Evolutionary conservation across 2,113 vertebrate species (phyloP).

Genomic region (Pterocles orientalis): DNA sequence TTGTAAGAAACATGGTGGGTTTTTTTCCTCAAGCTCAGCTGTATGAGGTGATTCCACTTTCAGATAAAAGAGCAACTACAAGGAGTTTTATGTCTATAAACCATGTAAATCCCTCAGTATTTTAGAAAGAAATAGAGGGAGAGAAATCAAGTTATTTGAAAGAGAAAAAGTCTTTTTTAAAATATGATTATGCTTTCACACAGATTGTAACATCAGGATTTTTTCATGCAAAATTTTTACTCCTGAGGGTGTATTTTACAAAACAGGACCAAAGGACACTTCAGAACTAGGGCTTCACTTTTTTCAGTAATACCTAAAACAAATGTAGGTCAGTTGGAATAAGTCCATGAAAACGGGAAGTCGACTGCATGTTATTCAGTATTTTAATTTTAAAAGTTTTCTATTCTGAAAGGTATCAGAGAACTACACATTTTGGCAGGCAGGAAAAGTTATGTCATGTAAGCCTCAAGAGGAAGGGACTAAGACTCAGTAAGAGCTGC

Average conservation of each 20-base stretch:
- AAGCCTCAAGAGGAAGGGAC: background rate
- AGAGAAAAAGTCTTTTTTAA: background rate
- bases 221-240: background rate
- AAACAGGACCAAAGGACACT: background rate
- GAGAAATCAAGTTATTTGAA: background rate
- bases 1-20: background rate
- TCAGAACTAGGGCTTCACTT: background rate
- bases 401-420: background rate
- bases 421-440: background rate
- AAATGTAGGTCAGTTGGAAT: background rate
- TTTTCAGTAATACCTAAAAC: background rate
- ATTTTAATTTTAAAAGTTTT: background rate
- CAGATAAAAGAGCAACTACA: constrained; percentile 13
- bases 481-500: background rate
- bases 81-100: constrained; percentile 22
- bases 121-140: background rate
- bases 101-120: background rate
- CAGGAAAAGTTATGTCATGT: background rate
- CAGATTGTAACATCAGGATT: background rate
- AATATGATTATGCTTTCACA: background rate
- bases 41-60: background rate
- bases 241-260: background rate
- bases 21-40: background rate
- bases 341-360: background rate
- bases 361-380: background rate